Conservation (phyloP, 2,888 invertebrate genomes). For the Metopia argyrocephala region DNA sequence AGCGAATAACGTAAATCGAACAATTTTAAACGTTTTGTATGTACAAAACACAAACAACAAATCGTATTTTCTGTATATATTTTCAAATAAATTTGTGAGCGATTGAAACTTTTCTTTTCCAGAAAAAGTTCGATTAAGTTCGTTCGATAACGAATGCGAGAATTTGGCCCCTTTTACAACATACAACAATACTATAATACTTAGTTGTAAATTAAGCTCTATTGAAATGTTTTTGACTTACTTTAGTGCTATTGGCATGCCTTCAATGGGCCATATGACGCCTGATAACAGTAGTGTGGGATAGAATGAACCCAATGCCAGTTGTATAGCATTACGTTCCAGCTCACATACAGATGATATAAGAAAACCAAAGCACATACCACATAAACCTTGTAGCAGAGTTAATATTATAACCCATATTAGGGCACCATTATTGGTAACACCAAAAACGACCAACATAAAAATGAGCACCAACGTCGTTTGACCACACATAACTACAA, state of each 20-base stretch:
- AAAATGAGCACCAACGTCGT: constrained; percentile 93
- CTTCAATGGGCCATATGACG: constrained; percentile 97
- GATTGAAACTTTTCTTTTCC: no score
- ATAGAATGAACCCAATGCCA: constrained; percentile 96
- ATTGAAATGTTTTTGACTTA: constrained; percentile 66
- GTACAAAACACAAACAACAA: no score
- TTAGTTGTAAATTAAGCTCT: no score
- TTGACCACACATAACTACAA: constrained; percentile 96
- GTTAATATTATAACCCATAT: constrained; percentile 91
- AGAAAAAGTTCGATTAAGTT: no score
- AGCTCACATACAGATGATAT: constrained; percentile 95
- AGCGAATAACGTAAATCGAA: no score
- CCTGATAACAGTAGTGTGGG: constrained; percentile 94
- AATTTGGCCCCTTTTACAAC: no score
- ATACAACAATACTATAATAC: no score
- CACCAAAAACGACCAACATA: constrained; percentile 93
- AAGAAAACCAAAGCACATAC: constrained; percentile 97
- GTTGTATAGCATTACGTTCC: constrained; percentile 94
- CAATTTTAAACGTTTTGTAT: no score
- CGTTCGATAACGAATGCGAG: no score
- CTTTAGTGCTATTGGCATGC: constrained; percentile 91
- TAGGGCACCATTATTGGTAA: constrained; percentile 93
- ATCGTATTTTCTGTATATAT: no score
- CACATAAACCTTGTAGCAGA: constrained; percentile 93
- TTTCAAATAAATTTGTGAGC: no score